phyloP scores from a whole-genome alignment of 1,140 invertebrate species.

The Psilanteris sp. region DNA sequence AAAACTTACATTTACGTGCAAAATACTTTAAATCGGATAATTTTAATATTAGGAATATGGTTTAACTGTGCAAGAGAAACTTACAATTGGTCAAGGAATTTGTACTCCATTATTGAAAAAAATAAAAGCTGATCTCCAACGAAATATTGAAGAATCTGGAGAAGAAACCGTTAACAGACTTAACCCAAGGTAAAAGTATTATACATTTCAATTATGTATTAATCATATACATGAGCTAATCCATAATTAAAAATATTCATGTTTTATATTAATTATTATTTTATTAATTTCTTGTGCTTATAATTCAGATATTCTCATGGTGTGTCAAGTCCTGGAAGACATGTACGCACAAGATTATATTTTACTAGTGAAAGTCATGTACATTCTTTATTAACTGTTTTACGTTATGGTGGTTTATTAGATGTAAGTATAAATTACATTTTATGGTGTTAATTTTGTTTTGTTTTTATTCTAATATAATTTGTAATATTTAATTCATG shows the following conservation, averaged over 20 bases:
- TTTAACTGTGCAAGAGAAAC: slow-evolving; percentile 95
- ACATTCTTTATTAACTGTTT: slow-evolving; percentile 97
- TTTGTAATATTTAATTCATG: slow-evolving; percentile 8
- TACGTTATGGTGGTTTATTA: slow-evolving; percentile 95
- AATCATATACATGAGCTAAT: too few species aligned
- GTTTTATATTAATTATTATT: too few species aligned
- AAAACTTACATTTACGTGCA: too few species aligned
- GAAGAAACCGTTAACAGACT: slow-evolving; percentile 96
- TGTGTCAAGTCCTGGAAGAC: slow-evolving; percentile 97
- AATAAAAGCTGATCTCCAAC: slow-evolving; percentile 95
- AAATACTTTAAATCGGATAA: too few species aligned
- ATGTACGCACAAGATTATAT: slow-evolving; percentile 97
- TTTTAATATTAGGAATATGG: slow-evolving; percentile 87
- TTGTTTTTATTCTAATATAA: slow-evolving; percentile 2
- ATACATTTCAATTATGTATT: too few species aligned
- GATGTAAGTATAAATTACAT: slow-evolving; percentile 84
- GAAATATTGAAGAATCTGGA: slow-evolving; percentile 92
- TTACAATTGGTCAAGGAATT: slow-evolving; percentile 98
- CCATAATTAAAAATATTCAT: too few species aligned
- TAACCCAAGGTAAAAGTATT: slow-evolving; percentile 88
- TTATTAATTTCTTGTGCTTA: slow-evolving; percentile 10
- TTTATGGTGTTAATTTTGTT: slow-evolving; percentile 11
- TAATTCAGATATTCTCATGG: slow-evolving; percentile 94
- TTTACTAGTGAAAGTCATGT: slow-evolving; percentile 99
- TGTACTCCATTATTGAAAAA: slow-evolving; percentile 98